A percentile compares a stretch with the other conserved stretches of the same genome.
These are phyloP conservation scores for Leptinotarsa rubiginosa DNA, from an alignment of 2,888 invertebrate species.

Conservation along the genomic window DNA sequence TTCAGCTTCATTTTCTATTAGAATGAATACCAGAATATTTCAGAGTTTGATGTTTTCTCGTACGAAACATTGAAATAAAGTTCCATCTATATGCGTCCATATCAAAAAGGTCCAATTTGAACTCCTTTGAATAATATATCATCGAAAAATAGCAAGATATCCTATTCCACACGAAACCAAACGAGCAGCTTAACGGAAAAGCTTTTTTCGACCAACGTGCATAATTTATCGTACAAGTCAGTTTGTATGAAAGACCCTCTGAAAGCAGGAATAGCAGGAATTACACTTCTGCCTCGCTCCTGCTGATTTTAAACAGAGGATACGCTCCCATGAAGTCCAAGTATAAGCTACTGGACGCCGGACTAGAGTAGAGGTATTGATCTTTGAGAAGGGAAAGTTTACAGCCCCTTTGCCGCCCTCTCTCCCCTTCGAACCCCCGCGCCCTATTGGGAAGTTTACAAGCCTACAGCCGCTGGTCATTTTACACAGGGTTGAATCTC, in stretches of 20 bases:
- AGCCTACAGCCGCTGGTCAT: slow-evolving; percentile 68
- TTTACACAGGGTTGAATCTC: slow-evolving; percentile 63
- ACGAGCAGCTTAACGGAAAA: slow-evolving; percentile 2
- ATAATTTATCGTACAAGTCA: slow-evolving; percentile 15
- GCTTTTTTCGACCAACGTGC: slow-evolving; percentile 3
- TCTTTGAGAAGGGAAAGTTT: slow-evolving; percentile 69
- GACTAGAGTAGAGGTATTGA: slow-evolving; percentile 67
- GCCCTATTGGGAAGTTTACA: slow-evolving; percentile 63
- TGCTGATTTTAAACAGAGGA: slow-evolving; percentile 20
- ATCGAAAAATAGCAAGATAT: neutral
- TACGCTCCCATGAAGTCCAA: slow-evolving; percentile 50
- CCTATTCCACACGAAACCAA: neutral
- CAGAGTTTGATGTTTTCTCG: neutral
- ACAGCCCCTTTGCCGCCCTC: slow-evolving; percentile 62
- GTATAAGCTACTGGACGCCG: slow-evolving; percentile 61
- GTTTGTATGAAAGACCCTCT: slow-evolving; percentile 2
- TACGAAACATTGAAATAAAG: neutral
- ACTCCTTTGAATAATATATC: neutral
- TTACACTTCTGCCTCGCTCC: slow-evolving; percentile 10
- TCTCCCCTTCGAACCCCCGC: slow-evolving; percentile 46
- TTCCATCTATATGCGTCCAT: neutral
- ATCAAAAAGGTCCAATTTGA: neutral
- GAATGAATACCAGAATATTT: too few species aligned
- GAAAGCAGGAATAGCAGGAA: slow-evolving; percentile 18
- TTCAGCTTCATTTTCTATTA: too few species aligned